A percentile compares a stretch with the other conserved stretches of the same genome.
Evolutionary conservation across 2,888 invertebrate genomes (phyloP).

Genomic region (Ditula angustiorana): DNA sequence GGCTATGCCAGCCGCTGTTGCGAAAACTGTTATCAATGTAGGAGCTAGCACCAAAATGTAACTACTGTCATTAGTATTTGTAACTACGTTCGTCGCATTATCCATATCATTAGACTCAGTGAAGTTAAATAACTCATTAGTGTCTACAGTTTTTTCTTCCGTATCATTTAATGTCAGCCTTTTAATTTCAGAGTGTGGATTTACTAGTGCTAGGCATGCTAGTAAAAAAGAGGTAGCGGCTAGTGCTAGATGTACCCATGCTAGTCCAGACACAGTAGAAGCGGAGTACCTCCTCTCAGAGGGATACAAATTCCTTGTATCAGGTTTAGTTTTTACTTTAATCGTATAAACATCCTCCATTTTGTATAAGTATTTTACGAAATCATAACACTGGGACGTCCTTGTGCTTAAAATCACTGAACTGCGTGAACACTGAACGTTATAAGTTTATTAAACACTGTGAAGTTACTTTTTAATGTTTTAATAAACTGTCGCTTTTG

Average conservation of each 20-base stretch:
- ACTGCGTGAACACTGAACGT: not conserved
- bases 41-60: slow-evolving; percentile 79
- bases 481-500: slow-evolving; percentile 28
- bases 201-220: slow-evolving; percentile 81
- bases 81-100: slow-evolving; percentile 44
- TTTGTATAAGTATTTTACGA: slow-evolving; percentile 52
- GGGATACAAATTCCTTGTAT: slow-evolving; percentile 85
- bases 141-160: slow-evolving; percentile 42
- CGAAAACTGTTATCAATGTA: slow-evolving; percentile 79
- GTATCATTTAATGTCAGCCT: slow-evolving; percentile 42
- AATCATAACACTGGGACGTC: slow-evolving; percentile 34
- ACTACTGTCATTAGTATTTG: slow-evolving; percentile 47
- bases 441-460: not conserved
- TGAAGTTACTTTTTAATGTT: not conserved
- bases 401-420: slow-evolving; percentile 19
- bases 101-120: slow-evolving; percentile 26
- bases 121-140: slow-evolving; percentile 39
- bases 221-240: slow-evolving; percentile 85
- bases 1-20: slow-evolving; percentile 79
- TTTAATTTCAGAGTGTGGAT: slow-evolving; percentile 54
- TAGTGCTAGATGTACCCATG: slow-evolving; percentile 87
- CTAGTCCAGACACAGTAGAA: slow-evolving; percentile 87
- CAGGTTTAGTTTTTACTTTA: slow-evolving; percentile 87
- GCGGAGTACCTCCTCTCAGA: slow-evolving; percentile 89
- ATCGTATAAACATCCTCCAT: slow-evolving; percentile 90